A percentile compares a stretch with the other conserved stretches of the same genome.
Evolutionary conservation across 2,113 vertebrate genomes (phyloP).

Genomic region (Pao palembangensis): DNA sequence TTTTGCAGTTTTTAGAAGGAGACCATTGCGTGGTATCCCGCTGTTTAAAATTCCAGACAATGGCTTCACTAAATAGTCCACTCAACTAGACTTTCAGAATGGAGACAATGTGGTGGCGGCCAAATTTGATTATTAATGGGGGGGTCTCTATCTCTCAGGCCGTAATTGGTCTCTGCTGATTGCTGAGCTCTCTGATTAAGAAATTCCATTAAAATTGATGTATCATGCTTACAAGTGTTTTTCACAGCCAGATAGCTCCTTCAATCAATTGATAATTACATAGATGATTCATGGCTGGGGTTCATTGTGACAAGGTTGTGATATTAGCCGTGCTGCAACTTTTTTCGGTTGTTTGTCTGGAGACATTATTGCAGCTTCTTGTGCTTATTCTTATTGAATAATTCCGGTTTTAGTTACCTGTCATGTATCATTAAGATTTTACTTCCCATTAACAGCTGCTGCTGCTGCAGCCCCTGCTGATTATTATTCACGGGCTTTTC

Average conservation of each 20-base stretch:
- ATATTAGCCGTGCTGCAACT: conserved; percentile 43
- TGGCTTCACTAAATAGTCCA: conserved; percentile 21
- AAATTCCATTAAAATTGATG: conserved; percentile 75
- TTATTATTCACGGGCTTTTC: conserved; percentile 28
- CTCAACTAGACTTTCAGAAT: conserved; percentile 33
- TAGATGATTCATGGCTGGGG: conserved; percentile 64
- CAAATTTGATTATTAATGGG: conserved; percentile 69
- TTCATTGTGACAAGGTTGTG: conserved; percentile 58
- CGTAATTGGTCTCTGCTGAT: conserved; percentile 76
- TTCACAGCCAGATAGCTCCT: conserved; percentile 61
- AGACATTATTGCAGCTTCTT: not conserved
- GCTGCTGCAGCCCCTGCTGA: conserved; percentile 27
- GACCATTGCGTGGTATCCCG: conserved; percentile 5
- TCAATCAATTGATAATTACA: conserved; percentile 74
- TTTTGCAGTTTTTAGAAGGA: not conserved
- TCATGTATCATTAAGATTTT: not conserved
- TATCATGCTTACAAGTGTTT: conserved; percentile 67
- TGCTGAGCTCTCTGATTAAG: conserved; percentile 73
- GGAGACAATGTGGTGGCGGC: conserved; percentile 42
- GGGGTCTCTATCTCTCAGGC: conserved; percentile 62
- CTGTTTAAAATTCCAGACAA: conserved; percentile 3
- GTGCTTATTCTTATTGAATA: not conserved
- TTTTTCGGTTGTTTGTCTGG: not conserved
- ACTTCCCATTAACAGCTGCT: conserved; percentile 8
- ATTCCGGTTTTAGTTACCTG: conserved; percentile 1